Percentiles rank a stretch among this genome's conserved stretches.
These are phyloP conservation scores for Thymelicus lineola DNA, from an alignment of 2,888 invertebrate species.

Conservation along the genomic window DNA sequence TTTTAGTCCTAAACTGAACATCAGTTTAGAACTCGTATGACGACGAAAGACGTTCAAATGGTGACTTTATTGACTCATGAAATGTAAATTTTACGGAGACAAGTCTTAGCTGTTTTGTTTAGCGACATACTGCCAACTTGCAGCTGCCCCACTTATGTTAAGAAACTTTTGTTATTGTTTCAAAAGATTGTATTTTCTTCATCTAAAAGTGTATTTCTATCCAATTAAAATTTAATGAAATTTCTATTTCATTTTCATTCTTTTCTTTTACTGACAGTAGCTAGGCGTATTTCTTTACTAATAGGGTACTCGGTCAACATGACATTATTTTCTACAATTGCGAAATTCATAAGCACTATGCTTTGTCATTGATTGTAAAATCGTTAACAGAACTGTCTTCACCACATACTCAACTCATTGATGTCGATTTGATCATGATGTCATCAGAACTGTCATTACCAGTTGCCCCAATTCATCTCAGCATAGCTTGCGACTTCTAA, in stretches of 20 bases:
- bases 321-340: not conserved
- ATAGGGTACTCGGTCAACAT: too few relatives aligned
- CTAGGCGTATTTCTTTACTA: too few relatives aligned
- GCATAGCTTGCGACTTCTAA: conserved; percentile 52
- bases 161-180: conserved; percentile 5
- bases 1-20: not conserved
- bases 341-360: not conserved
- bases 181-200: not conserved
- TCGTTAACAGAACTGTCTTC: conserved; percentile 38
- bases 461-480: conserved; percentile 63
- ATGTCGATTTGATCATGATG: conserved; percentile 49
- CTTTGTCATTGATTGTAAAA: not conserved
- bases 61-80: conserved; percentile 32
- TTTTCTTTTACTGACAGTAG: too few relatives aligned
- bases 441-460: conserved; percentile 62
- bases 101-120: conserved; percentile 4
- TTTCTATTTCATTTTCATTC: too few relatives aligned
- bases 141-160: conserved; percentile 2
- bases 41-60: conserved; percentile 5
- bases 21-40: too few relatives aligned
- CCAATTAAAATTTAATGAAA: not conserved
- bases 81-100: conserved; percentile 32
- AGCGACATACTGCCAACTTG: conserved; percentile 6
- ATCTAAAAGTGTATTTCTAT: not conserved
- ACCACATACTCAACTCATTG: conserved; percentile 33